Evolutionary conservation across 2,888 invertebrate species (phyloP).

Genomic region (Dione vanillae): DNA sequence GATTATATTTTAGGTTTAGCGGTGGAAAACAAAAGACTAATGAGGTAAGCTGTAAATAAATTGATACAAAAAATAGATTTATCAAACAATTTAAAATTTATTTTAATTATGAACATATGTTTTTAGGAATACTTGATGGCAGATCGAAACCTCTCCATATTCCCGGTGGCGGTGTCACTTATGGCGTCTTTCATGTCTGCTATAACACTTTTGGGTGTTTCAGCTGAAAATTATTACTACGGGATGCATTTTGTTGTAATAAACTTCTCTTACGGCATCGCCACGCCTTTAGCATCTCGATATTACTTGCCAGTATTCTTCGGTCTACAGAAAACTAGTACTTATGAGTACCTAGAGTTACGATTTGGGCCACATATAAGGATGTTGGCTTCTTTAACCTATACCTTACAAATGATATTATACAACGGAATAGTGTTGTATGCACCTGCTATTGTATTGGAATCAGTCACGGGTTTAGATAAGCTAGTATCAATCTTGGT

Average conservation of each 20-base stretch:
- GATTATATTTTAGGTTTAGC: constrained; percentile 92
- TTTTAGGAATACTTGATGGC: constrained; percentile 92
- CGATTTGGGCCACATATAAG: constrained; percentile 92
- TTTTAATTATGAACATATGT: constrained; percentile 8
- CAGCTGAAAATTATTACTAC: constrained; percentile 93
- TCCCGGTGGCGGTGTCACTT: constrained; percentile 93
- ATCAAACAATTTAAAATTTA: constrained; percentile 3
- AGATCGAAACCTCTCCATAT: constrained; percentile 90
- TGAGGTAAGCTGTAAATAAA: constrained; percentile 76
- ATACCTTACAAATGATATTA: constrained; percentile 94
- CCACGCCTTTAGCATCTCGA: constrained; percentile 90
- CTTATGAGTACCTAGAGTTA: constrained; percentile 95
- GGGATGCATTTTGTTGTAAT: constrained; percentile 92
- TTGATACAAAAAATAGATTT: background rate
- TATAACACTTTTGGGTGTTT: constrained; percentile 94
- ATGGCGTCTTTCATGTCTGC: constrained; percentile 98
- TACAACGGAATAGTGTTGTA: constrained; percentile 97
- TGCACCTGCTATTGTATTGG: constrained; percentile 95
- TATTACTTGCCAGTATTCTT: constrained; percentile 94
- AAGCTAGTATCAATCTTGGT: constrained; percentile 89
- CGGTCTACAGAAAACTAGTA: constrained; percentile 92
- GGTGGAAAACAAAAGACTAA: constrained; percentile 94
- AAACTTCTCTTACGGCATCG: constrained; percentile 89
- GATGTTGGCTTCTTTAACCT: constrained; percentile 91
- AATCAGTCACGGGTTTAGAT: constrained; percentile 92